These are phyloP conservation scores for Platalea minor DNA, from an alignment of 2,797 vertebrate genomes.

Conservation along the genomic window DNA sequence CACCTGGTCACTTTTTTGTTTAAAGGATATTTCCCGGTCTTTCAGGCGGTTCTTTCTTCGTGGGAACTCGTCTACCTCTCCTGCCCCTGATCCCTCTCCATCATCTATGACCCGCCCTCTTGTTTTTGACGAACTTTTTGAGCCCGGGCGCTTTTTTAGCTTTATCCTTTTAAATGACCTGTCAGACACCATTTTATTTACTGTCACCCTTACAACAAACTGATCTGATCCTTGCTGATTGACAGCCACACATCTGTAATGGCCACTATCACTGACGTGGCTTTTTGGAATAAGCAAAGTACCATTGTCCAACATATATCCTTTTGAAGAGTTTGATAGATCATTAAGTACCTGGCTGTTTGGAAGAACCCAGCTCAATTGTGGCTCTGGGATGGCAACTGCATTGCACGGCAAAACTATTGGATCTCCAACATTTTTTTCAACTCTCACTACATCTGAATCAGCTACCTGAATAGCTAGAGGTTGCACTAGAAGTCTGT, in stretches of 20 bases:
- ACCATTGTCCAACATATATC: slow-evolving; percentile 76
- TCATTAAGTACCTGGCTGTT: slow-evolving; percentile 68
- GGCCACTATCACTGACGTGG: slow-evolving; percentile 79
- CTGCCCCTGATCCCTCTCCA: slow-evolving; percentile 81
- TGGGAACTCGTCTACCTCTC: background rate
- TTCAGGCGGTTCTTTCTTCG: slow-evolving; percentile 5
- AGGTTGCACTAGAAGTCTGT: slow-evolving; percentile 82
- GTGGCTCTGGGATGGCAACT: slow-evolving; percentile 80
- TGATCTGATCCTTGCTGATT: slow-evolving; percentile 84
- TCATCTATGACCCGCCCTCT: slow-evolving; percentile 66
- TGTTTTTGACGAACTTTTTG: slow-evolving; percentile 73
- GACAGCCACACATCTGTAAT: slow-evolving; percentile 87
- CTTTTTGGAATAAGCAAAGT: slow-evolving; percentile 78
- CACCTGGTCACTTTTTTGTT: background rate
- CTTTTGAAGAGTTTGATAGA: slow-evolving; percentile 75
- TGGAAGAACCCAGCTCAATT: slow-evolving; percentile 88
- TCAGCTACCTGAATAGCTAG: slow-evolving; percentile 69
- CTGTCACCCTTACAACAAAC: slow-evolving; percentile 72
- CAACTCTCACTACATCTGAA: slow-evolving; percentile 55
- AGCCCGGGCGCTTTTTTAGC: slow-evolving; percentile 62
- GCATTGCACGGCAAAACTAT: slow-evolving; percentile 79
- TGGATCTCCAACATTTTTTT: slow-evolving; percentile 72
- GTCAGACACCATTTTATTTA: slow-evolving; percentile 74
- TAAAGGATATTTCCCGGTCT: slow-evolving; percentile 18
- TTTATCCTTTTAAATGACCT: slow-evolving; percentile 63